Base-by-base conservation (phyloP, 1,140 invertebrate species). In the Drosophila pandora region DNA sequence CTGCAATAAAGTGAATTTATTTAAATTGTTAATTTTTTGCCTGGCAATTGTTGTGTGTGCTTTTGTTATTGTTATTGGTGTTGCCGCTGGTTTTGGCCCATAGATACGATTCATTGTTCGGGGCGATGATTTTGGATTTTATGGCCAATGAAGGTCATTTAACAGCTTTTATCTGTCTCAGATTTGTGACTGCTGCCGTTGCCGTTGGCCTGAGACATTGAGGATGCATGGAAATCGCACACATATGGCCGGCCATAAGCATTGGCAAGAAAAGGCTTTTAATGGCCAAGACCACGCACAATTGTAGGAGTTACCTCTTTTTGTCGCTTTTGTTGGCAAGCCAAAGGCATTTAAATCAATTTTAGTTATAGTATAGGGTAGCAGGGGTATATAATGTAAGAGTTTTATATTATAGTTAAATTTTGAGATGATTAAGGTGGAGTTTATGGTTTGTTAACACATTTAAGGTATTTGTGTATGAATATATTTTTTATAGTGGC, bases 81-180 rank as follows among this genome's bases (percentile, higher is more conserved):
- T 30, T 62, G 54, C 21, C 63, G 41, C 47, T 48, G 49, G 67
- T 64, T 80, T 80, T 76, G 49, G 54, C 57, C 81, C 77, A 87
- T 81, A 85, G 78, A 82, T 39, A 87, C 83, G 73, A 75, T 67
- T 82, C 74, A 82, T 87, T 87, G 81, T 87, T 85, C 43, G 64
- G 79, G 68, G 58, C 84, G 69, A 76, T 79, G 63, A 67, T 79
- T 88, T 87, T 63, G 69, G 79, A 79, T 79, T 88, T 87, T 87
- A 87, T 87, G 63, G 76, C 83, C 83, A 88, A 88, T 87, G 83
- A 87, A 87, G 83, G 83, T 79, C 85, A 83, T 76, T 83, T 87
- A 45, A 71, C 67, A 77, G 59, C 76, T 87, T 81, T 87, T 88
- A 83, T 82, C 59, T 82, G 57, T 57, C 67, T 74, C 65, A 65